Evolutionary conservation across 2,113 vertebrate species (phyloP).

Genomic region (Onychostoma macrolepis): DNA sequence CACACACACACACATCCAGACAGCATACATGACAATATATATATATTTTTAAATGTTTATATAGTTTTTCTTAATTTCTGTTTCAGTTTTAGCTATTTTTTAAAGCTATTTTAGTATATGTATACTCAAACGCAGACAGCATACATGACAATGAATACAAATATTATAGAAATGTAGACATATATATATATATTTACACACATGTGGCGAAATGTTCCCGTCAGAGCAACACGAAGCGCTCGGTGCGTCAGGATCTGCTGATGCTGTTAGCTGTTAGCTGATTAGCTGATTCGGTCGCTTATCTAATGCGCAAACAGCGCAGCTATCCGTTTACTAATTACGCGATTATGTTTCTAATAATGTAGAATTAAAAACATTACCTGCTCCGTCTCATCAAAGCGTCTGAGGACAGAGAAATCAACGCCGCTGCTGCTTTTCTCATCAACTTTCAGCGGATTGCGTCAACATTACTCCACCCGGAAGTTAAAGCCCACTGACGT

Average conservation of each 20-base stretch:
- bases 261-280: not conserved
- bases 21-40: too few relatives aligned
- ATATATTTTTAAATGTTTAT: too few relatives aligned
- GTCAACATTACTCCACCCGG: constrained; percentile 22
- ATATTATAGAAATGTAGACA: not conserved
- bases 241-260: not conserved
- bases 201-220: not conserved
- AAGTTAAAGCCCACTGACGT: not conserved
- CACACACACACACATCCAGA: not conserved
- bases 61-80: too few relatives aligned
- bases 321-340: too few relatives aligned
- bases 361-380: not conserved
- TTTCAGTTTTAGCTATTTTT: too few relatives aligned
- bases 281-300: not conserved
- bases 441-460: constrained; percentile 9
- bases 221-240: not conserved
- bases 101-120: too few relatives aligned
- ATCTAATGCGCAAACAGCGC: not conserved
- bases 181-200: too few relatives aligned
- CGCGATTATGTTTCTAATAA: not conserved
- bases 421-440: not conserved
- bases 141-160: not conserved
- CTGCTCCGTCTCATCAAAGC: not conserved
- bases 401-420: not conserved
- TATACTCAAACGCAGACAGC: not conserved